Evolutionary conservation across 2,113 vertebrate genomes (phyloP), one percentile per base, ranked within the genome.

Genomic region (Gymnogyps californianus): DNA sequence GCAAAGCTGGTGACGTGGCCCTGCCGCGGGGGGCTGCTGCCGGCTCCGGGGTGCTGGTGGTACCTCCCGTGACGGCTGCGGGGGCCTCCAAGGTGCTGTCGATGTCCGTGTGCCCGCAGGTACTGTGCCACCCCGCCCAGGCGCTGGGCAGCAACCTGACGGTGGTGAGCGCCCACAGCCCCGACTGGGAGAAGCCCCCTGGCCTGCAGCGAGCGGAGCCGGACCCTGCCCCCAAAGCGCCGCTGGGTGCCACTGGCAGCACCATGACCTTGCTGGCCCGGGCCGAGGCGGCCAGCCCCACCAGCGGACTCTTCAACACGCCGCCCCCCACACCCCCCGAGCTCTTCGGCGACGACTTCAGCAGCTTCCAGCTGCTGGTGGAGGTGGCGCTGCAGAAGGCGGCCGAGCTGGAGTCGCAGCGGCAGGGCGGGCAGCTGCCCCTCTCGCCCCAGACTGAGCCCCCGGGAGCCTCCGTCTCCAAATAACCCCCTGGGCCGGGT

Each of bases 261-360:
- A 98, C 98, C 32, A 52, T 98, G 16, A 90, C 98, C 10, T 83
- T 98, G 87, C 93, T 98, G 72, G 96, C 97, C 26, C 97, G 98
- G 77, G 97, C 98, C 3, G 98, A 98, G 77, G 97, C 97, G 0
- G 98, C 97, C 54, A 99, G 98, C 95, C 98, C 99, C 79, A 98
- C 97, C 4, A 97, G 98, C 1, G 99, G 99, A 96, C 98, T 99
- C 70, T 99, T 99, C 94, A 99, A 99, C 97, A 99, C 99, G 0
- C 98, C 98, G 0, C 99, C 99, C 3, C 98, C 99, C 1, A 99
- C 99, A 0, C 99, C 99, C 9, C 99, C 99, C 0, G 99, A 99
- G 96, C 98, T 99, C 72, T 98, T 98, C 14, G 98, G 98, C 3
- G 99, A 99, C 7, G 99, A 99, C 97, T 99, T 99, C 98, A 99